These are phyloP conservation scores for Eremophila alpestris DNA, from an alignment of 2,797 vertebrate genomes.

Conservation along the genomic window DNA sequence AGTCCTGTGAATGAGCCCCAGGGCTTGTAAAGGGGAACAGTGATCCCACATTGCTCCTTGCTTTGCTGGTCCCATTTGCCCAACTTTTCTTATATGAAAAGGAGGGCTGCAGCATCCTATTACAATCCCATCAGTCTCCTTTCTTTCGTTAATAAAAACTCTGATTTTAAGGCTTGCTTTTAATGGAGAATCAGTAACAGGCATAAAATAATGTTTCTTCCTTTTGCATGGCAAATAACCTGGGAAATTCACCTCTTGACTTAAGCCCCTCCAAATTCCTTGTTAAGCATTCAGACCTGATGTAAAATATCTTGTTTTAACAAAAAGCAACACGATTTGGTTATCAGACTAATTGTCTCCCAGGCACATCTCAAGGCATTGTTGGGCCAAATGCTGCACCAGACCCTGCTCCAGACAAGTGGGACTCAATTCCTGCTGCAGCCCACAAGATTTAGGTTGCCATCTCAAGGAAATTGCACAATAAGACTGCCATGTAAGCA, in stretches of 20 bases:
- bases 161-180: not conserved
- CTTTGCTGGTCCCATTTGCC: not conserved
- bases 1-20: not conserved
- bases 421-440: not conserved
- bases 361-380: not conserved
- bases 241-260: not conserved
- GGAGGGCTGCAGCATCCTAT: not conserved
- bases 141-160: not conserved
- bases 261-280: not conserved
- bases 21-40: not conserved
- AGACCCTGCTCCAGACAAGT: not conserved
- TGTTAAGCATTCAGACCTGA: not conserved
- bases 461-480: accelerated
- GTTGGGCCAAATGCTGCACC: not conserved
- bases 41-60: not conserved
- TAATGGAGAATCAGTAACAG: not conserved
- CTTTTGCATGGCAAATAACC: not conserved
- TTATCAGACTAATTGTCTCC: not conserved
- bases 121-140: not conserved
- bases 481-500: not conserved
- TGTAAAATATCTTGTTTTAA: not conserved
- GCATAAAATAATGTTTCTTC: not conserved
- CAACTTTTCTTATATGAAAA: not conserved
- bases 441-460: not conserved
- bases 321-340: not conserved